Conservation (phyloP, 1,140 invertebrate genomes). For the Yoshiicerus persimilis region DNA sequence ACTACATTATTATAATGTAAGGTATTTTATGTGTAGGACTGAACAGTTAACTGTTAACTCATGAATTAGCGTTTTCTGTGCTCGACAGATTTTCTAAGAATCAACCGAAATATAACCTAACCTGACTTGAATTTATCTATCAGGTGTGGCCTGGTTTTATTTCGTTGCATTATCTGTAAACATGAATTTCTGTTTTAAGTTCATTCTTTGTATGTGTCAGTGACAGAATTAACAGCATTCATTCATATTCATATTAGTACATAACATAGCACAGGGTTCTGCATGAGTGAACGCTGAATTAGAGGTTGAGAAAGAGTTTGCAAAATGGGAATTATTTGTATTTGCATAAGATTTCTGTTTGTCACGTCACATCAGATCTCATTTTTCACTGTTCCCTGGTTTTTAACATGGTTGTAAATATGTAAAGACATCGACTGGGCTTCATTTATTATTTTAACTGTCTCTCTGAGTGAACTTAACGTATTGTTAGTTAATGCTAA, state of each 20-base stretch:
- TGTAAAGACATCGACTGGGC: not conserved
- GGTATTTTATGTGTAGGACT: too few relatives aligned
- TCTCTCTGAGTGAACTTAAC: not conserved
- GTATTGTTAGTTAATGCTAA: not conserved
- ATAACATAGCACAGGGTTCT: not conserved
- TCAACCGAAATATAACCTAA: not conserved
- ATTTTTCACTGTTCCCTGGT: not conserved
- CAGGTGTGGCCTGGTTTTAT: not conserved
- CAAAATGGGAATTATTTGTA: not conserved
- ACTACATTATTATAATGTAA: not conserved
- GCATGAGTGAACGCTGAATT: not conserved
- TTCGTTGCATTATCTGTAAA: not conserved
- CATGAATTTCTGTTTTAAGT: not conserved
- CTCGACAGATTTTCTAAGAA: not conserved
- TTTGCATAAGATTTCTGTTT: not conserved
- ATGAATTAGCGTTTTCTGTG: not conserved
- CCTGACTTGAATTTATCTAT: not conserved
- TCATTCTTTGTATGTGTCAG: not conserved
- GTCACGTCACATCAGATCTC: not conserved
- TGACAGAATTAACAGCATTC: not conserved
- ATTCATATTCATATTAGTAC: not conserved
- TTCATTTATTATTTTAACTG: not conserved
- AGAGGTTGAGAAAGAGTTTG: not conserved
- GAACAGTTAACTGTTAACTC: too few relatives aligned
- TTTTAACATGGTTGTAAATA: not conserved